Evolutionary conservation across 1,140 invertebrate species (phyloP).

Genomic region (Pachypsylla venusta): DNA sequence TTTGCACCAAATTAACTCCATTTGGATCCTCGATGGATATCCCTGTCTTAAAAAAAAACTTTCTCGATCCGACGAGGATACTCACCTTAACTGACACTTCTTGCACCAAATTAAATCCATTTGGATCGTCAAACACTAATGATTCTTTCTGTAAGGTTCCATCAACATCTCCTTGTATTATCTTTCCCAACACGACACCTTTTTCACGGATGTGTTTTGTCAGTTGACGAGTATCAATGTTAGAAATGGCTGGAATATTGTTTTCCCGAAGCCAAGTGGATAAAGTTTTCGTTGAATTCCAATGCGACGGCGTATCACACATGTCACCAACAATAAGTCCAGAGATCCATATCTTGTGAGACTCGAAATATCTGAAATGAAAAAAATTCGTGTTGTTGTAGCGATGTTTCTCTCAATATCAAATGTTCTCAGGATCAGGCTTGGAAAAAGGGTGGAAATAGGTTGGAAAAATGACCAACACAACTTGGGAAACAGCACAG

Average conservation of each 20-base stretch:
- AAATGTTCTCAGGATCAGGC: too few species aligned
- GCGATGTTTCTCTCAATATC: too few species aligned
- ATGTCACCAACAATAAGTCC: constrained; percentile 84
- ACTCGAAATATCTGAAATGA: constrained; percentile 72
- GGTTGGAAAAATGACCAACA: not conserved
- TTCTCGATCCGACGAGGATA: too few species aligned
- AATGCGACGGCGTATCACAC: constrained; percentile 76
- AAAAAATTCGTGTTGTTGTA: too few species aligned
- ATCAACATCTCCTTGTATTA: constrained; percentile 38
- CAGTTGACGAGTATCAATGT: constrained; percentile 76
- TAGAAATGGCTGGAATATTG: constrained; percentile 70
- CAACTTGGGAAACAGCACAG: not conserved
- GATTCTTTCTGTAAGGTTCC: constrained; percentile 26
- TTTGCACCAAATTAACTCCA: too few species aligned
- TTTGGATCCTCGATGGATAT: too few species aligned
- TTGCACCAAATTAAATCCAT: constrained; percentile 71
- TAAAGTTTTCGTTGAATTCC: constrained; percentile 61
- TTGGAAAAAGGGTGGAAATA: too few species aligned
- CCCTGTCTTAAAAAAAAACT: too few species aligned
- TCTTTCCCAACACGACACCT: constrained; percentile 65
- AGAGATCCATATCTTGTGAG: constrained; percentile 76
- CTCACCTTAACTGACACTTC: constrained; percentile 73
- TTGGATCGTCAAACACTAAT: constrained; percentile 57
- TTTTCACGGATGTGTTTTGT: constrained; percentile 75
- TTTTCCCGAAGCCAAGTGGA: constrained; percentile 68